Evolutionary conservation across 1,140 invertebrate species (phyloP).

Genomic region (Heliothis subflexa): DNA sequence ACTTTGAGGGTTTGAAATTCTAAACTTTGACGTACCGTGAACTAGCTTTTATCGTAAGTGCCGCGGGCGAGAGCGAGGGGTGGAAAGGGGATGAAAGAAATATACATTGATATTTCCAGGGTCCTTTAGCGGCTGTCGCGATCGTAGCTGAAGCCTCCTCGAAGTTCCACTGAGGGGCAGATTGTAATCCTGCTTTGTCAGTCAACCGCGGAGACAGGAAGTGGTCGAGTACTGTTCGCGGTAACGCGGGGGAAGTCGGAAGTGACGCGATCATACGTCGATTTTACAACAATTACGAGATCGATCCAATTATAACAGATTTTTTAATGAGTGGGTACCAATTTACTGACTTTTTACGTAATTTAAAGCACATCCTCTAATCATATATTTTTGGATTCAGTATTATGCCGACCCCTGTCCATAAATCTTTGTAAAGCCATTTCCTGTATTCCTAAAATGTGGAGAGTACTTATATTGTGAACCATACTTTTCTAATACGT

Average conservation of each 20-base stretch:
- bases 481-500: neutral
- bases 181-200: constrained; percentile 70
- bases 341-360: neutral
- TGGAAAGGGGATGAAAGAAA: constrained; percentile 36
- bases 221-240: constrained; percentile 53
- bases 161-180: constrained; percentile 61
- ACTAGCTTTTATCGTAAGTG: constrained; percentile 51
- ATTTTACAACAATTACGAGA: neutral
- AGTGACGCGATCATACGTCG: neutral
- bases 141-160: constrained; percentile 63
- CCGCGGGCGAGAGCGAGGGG: constrained; percentile 25
- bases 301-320: neutral
- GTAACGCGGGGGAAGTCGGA: neutral
- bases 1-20: constrained; percentile 32
- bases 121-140: constrained; percentile 53
- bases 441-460: neutral
- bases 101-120: constrained; percentile 65
- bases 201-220: constrained; percentile 58
- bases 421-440: neutral
- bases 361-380: too few relatives aligned
- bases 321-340: neutral
- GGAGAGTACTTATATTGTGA: too few relatives aligned
- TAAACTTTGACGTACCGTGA: constrained; percentile 43
- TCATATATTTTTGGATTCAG: too few relatives aligned
- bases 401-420: too few relatives aligned